Conservation (phyloP, 2,113 vertebrate genomes). For the Cathartes aura region DNA sequence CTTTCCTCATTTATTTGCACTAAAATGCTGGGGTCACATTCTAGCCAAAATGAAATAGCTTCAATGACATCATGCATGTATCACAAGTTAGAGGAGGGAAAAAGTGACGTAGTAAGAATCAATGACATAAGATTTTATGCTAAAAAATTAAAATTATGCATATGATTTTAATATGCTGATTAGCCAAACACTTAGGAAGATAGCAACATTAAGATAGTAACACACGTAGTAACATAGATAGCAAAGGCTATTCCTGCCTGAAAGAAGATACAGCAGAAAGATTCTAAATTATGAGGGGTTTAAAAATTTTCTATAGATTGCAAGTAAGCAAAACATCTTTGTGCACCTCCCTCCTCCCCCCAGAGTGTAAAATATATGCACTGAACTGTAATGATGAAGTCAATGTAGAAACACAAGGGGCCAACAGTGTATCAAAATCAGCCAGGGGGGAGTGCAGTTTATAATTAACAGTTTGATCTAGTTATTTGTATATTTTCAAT, state of each 20-base stretch:
- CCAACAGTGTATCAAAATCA: neutral
- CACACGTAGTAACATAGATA: neutral
- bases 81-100: neutral
- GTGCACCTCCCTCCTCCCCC: neutral
- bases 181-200: neutral
- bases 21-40: neutral
- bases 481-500: neutral
- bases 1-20: neutral
- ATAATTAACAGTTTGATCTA: neutral
- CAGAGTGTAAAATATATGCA: neutral
- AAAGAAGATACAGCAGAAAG: neutral
- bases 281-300: neutral
- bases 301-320: neutral
- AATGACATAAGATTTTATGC: neutral
- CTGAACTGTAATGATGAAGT: neutral
- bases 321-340: neutral
- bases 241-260: neutral
- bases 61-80: neutral
- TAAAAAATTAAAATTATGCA: neutral
- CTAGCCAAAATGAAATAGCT: neutral
- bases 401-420: neutral
- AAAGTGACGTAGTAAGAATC: neutral
- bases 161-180: neutral
- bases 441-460: neutral
- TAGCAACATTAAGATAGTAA: neutral